phyloP scores from a whole-genome alignment of 2,888 invertebrate species.

The Morpho deidamia region DNA sequence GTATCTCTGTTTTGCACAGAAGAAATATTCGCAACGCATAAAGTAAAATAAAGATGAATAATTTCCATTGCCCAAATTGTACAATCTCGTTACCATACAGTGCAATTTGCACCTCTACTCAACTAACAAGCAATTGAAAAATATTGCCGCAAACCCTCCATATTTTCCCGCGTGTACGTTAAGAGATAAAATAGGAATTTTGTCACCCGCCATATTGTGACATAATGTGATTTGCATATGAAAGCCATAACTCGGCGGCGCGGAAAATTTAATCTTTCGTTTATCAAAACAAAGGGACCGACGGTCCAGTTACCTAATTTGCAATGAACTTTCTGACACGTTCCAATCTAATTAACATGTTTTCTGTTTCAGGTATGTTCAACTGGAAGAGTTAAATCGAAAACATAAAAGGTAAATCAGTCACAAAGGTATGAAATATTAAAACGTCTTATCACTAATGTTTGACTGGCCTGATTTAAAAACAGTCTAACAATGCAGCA shows the following conservation, averaged over 20 bases:
- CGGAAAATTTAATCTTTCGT: constrained; percentile 69
- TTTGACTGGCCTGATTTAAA: not conserved
- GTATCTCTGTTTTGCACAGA: too few species aligned
- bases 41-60: constrained; percentile 1
- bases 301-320: constrained; percentile 55
- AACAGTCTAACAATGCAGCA: constrained; percentile 5
- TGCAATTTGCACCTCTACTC: constrained; percentile 11
- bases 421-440: too few species aligned
- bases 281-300: constrained; percentile 59
- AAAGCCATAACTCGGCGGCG: constrained; percentile 62
- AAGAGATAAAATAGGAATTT: constrained; percentile 13
- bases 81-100: constrained; percentile 6
- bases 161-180: constrained; percentile 13
- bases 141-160: constrained; percentile 8
- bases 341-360: constrained; percentile 37
- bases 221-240: constrained; percentile 55
- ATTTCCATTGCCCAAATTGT: not conserved
- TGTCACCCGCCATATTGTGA: constrained; percentile 22
- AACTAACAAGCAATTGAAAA: constrained; percentile 20
- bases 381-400: not conserved
- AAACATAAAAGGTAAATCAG: too few species aligned
- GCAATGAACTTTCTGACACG: constrained; percentile 28
- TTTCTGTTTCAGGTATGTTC: constrained; percentile 48
- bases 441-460: too few species aligned
- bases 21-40: not conserved